Conservation (phyloP, 2,797 vertebrate genomes). For the Phrynocephalus guinanensis region DNA sequence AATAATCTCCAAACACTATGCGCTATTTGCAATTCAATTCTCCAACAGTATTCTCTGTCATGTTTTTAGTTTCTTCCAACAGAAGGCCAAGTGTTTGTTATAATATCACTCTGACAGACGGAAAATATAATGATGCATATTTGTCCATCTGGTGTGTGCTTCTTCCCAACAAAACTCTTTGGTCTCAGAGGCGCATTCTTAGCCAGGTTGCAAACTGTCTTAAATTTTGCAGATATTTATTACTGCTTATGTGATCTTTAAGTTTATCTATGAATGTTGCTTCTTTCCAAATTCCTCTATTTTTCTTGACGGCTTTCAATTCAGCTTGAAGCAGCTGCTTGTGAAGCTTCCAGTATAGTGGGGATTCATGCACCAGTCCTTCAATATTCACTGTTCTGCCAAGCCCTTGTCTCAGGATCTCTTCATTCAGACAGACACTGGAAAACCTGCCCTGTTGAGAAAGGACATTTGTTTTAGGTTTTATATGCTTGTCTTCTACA, state of each 20-base stretch:
- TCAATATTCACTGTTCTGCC: conserved; percentile 83
- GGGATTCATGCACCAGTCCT: conserved; percentile 81
- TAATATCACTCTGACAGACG: background rate
- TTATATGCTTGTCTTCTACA: too few species aligned
- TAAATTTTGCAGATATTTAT: conserved; percentile 63
- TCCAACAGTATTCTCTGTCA: background rate
- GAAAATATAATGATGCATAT: background rate
- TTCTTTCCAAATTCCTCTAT: conserved; percentile 89
- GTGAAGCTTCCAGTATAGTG: conserved; percentile 87
- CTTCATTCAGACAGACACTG: conserved; percentile 86
- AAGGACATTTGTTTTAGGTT: background rate
- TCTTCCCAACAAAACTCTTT: background rate
- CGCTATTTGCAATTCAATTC: fast-evolving
- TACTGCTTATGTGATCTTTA: conserved; percentile 57
- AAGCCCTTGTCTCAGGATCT: conserved; percentile 87
- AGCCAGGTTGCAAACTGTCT: conserved; percentile 66
- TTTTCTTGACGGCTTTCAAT: conserved; percentile 86
- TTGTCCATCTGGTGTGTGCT: background rate
- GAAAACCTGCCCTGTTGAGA: conserved; percentile 80
- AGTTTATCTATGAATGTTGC: conserved; percentile 80
- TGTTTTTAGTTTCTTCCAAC: background rate
- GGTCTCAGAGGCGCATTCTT: conserved; percentile 50
- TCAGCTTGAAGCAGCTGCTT: conserved; percentile 89
- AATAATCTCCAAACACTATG: fast-evolving
- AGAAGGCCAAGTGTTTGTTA: background rate